Conservation (phyloP, 2,113 vertebrate species). For the Natator depressus region DNA sequence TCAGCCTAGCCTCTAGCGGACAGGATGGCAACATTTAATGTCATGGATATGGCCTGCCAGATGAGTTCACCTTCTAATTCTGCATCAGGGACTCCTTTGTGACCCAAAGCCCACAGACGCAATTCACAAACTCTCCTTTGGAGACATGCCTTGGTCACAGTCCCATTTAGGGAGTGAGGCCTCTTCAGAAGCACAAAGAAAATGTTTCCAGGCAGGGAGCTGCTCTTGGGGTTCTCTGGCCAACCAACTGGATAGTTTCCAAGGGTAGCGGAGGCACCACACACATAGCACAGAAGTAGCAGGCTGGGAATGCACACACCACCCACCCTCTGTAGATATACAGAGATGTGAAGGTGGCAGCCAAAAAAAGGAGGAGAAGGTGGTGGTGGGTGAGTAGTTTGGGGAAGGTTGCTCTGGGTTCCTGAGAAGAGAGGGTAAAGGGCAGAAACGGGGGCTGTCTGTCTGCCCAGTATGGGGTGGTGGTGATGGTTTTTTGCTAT, state of each 20-base stretch:
- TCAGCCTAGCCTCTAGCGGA: background rate
- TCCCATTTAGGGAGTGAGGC: background rate
- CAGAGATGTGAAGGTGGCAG: rapidly evolving
- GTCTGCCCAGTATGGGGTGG: background rate
- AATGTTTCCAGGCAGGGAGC: background rate
- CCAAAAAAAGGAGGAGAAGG: rapidly evolving
- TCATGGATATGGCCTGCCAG: background rate
- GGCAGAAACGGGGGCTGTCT: background rate
- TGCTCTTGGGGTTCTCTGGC: background rate
- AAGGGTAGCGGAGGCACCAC: background rate
- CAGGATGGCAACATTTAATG: background rate
- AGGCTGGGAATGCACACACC: background rate
- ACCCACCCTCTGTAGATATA: background rate
- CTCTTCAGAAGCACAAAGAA: background rate
- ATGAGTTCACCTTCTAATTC: background rate
- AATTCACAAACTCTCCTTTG: background rate
- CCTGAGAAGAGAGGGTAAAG: background rate
- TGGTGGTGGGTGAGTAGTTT: rapidly evolving
- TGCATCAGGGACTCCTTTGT: background rate
- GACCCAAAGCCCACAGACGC: background rate
- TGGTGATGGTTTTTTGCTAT: rapidly evolving
- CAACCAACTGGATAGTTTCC: rapidly evolving
- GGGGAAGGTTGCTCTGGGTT: rapidly evolving
- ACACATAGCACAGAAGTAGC: rapidly evolving
- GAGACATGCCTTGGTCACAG: background rate